Evolutionary conservation across 2,113 vertebrate genomes (phyloP), one percentile per base, ranked within the genome.

Genomic region (Patagioenas fasciata): DNA sequence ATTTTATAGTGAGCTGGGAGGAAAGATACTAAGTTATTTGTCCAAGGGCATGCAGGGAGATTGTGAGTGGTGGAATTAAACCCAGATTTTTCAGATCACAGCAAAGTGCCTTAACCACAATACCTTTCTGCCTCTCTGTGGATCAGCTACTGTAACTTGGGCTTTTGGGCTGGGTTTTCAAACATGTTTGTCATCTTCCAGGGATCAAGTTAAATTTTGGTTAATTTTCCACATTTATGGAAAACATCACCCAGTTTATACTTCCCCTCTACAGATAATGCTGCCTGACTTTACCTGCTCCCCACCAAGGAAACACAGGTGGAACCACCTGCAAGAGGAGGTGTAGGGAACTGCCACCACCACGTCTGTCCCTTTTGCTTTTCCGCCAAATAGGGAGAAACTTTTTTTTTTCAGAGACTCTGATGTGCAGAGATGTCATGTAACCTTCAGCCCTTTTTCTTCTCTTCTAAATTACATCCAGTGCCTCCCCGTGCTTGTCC

Each of bases 31-130:
- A 81, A 93, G 50, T 24, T 60, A 57, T 93, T 92, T 93, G 80
- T 79, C 78, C 62, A 66, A 75, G 66, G 74, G 69, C 73, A 21
- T 1, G 8, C 24, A 44, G 48, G 32, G 75, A 84, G 10, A n/a
- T 58, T 90, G 82, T 58, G 72, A 72, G 44, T 93, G 26, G 34
- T 75, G 66, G 86, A 94, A 92, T 87, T 44, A 87, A 89, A 95
- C 57, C n/a, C 77, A 90, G 93, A 87, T 85, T 96, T 92, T 93
- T 72, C 86, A 89, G 23, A 69, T 85, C 1, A 0, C 62, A 87
- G 28, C 20, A 29, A 93, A 88, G 25, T 24, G 50, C 48, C 24
- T 80, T 74, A 91, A 93, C 82, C 89, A 83, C 81, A 96, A 88
- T 93, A 47, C 32, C 48, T 40, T 67, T 88, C 73, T 91, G 95